Evolutionary conservation across 2,797 vertebrate genomes (phyloP), one percentile per base, ranked within the genome.

Genomic region (Kryptolebias ocellatus): DNA sequence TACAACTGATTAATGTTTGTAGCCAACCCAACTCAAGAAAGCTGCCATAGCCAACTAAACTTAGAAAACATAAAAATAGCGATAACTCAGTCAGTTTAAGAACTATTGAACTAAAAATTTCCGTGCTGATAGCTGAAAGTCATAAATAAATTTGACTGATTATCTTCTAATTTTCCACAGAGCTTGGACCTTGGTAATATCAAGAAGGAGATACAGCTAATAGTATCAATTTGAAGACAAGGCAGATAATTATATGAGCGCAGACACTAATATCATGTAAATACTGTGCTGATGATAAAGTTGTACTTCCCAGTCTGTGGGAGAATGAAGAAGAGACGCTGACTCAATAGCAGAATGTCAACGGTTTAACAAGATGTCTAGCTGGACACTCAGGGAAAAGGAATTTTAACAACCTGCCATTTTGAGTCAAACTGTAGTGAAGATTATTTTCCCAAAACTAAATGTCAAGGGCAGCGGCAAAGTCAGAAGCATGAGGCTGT

Each of bases 391-490:
- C 4, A 24, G 28, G 28, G 28, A 39, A 60, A 61, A 56, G 37
- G 59, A 71, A 55, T 69, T 78, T 81, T 61, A 81, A 83, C 52
- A 59, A 37, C 60, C 65, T 69, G 80, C 76, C 79, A 71, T 83
- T 87, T 69, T 61, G 61, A 91, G 81, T 87, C 71, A 83, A 87
- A 74, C 74, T 60, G 71, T 60, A 49, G 68, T 75, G 78, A 85
- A 81, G 78, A 75, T 65, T 45, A 52, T 70, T 74, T 74, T 81
- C 52, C 24, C 17, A 63, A 86, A 68, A 76, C 78, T 72, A 90
- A 89, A 92, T 83, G 83, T 90, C 88, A 92, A 94, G 92, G 92
- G 83, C 90, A 90, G 63, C 70, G 79, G 63, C 83, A 92, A 91
- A 89, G 91, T 92, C 88, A 77, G 74, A 73, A 53, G 78, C 78